Evolutionary conservation across 2,113 vertebrate genomes (phyloP), one percentile per base, ranked within the genome.

Genomic region (Triplophysa rosa): DNA sequence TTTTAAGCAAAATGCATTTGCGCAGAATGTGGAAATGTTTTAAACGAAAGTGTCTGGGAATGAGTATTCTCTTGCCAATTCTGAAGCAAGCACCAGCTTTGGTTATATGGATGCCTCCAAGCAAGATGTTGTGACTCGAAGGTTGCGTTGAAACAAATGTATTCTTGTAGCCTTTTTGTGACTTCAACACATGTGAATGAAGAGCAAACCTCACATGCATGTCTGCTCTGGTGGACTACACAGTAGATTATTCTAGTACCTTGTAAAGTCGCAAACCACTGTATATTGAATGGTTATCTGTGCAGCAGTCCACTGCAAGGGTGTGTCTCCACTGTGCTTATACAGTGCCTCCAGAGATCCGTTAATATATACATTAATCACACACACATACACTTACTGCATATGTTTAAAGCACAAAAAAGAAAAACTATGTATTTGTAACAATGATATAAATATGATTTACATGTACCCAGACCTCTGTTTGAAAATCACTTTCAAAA

Each of bases 11-110:
- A 88, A 80, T 80, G 84, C 84, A 77, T 82, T 92, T 92, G 90
- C 90, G 91, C 91, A 90, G 78, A 71, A 87, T 85, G 73, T 89
- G 88, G 79, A 82, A 45, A 89, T 85, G 89, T 90, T 89, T 90
- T 87, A 86, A 84, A 85, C 85, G 67, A 81, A 67, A 52, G 61
- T 72, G 82, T 84, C 87, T 81, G 79, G 87, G 72, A 76, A 77
- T 71, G 79, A 29, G 49, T 14, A 42, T 88, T 83, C 29, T 83
- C 81, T 81, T 82, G 67, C 86, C 74, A 84, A 85, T 86, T 87
- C 84, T 88, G 87, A 83, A 85, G 64, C 54, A 72, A 47, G 82
- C 75, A 87, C 47, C 72, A 72, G 71, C 8, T 52, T 45, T 73
- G 81, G 76, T 8, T 63, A 49, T 78, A n/a, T 80, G 67, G 54